Percentiles rank a stretch among this genome's conserved stretches.
phyloP scores from a whole-genome alignment of 2,113 vertebrate genomes.

The Elephantulus edwardii region DNA sequence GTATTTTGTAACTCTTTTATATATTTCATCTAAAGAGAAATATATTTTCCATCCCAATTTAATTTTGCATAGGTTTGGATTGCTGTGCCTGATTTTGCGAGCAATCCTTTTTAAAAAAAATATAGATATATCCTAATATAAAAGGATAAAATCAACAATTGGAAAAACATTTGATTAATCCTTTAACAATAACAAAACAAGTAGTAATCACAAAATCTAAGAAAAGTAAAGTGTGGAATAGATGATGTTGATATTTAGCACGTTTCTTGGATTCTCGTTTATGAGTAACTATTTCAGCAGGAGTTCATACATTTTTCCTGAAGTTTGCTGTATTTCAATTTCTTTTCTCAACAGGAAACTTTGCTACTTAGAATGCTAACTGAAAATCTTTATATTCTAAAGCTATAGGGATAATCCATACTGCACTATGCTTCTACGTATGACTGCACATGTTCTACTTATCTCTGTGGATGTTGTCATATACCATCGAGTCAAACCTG shows the following conservation, averaged over 20 bases:
- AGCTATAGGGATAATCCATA: constrained; percentile 47
- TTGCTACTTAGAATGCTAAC: constrained; percentile 13
- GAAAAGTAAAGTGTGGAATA: constrained; percentile 16
- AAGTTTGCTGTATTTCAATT: constrained; percentile 50
- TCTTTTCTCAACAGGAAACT: constrained; percentile 15
- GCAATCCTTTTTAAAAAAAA: constrained; percentile 22
- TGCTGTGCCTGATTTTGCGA: not conserved
- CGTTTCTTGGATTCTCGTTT: constrained; percentile 33
- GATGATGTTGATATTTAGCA: constrained; percentile 29
- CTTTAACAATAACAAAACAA: not conserved
- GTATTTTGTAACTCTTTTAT: no score
- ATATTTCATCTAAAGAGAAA: not conserved
- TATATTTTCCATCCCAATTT: not conserved
- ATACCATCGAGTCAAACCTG: no score
- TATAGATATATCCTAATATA: not conserved
- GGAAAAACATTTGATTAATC: not conserved
- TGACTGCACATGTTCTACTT: not conserved
- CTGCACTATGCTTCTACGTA: not conserved
- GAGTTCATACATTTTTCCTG: not conserved
- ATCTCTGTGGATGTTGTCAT: constrained; percentile 2
- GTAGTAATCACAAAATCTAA: constrained; percentile 17
- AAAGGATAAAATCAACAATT: not conserved
- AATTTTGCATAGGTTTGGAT: not conserved
- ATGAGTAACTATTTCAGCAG: constrained; percentile 41
- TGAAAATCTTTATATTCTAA: constrained; percentile 44